phyloP scores from a whole-genome alignment of 2,888 invertebrate species.

The Eupelmus urozonus region DNA sequence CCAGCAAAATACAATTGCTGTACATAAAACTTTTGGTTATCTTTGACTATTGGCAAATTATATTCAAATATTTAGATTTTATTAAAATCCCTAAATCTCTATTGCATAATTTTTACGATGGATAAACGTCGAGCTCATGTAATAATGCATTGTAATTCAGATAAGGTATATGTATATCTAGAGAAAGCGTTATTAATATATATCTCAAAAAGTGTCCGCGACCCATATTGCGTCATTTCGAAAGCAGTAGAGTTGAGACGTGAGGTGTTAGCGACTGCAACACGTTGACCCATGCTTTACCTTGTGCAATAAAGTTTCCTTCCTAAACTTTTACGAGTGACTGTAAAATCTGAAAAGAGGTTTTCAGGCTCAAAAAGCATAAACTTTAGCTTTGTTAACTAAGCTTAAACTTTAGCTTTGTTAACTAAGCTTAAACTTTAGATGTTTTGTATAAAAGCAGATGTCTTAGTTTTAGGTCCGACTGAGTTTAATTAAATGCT shows the following conservation, averaged over 20 bases:
- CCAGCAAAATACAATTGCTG: no score
- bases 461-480: no score
- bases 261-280: constrained; percentile 20
- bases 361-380: constrained; percentile 21
- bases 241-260: constrained; percentile 39
- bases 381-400: neutral
- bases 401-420: neutral
- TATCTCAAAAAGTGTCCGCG: constrained; percentile 44
- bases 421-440: neutral
- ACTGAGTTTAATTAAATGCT: no score
- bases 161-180: neutral
- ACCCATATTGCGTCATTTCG: constrained; percentile 49
- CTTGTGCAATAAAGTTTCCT: constrained; percentile 48
- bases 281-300: constrained; percentile 28
- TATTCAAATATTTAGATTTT: no score
- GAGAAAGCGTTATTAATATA: constrained; percentile 51
- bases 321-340: constrained; percentile 33
- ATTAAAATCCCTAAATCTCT: no score
- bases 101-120: neutral
- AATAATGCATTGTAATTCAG: constrained; percentile 32
- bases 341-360: neutral
- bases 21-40: no score
- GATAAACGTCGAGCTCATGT: no score
- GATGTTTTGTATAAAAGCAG: no score
- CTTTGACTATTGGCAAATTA: no score